Evolutionary conservation across 2,113 vertebrate species (phyloP).

Genomic region (Ivindomyrus marchei): DNA sequence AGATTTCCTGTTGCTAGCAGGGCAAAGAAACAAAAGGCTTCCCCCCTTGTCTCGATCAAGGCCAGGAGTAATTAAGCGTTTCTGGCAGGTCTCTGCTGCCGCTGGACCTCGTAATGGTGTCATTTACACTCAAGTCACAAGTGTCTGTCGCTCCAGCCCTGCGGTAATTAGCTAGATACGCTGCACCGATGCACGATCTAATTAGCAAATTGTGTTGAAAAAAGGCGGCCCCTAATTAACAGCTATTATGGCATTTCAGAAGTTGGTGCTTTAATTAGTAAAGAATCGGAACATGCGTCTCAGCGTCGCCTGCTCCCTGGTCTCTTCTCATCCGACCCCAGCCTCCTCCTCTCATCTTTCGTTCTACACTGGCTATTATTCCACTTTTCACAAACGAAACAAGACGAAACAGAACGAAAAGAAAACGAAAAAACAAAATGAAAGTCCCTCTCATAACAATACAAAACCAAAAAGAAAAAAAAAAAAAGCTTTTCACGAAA

Average conservation of each 20-base stretch:
- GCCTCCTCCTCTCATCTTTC: conserved; percentile 1
- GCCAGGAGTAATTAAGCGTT: conserved; percentile 41
- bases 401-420: neutral
- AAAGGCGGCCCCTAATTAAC: conserved; percentile 99
- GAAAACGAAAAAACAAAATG: neutral
- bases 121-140: conserved; percentile 87
- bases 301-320: conserved; percentile 49
- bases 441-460: neutral
- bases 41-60: conserved; percentile 22
- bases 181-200: conserved; percentile 81
- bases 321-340: conserved; percentile 19
- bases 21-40: conserved; percentile 19
- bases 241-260: conserved; percentile 99
- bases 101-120: conserved; percentile 73
- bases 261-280: conserved; percentile 97
- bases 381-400: neutral
- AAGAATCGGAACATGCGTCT: conserved; percentile 76
- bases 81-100: conserved; percentile 36
- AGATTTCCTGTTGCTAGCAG: neutral
- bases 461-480: neutral
- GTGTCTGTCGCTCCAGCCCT: conserved; percentile 74
- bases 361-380: neutral
- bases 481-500: conserved; percentile 2
- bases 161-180: conserved; percentile 88
- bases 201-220: conserved; percentile 99